Conservation (phyloP, 2,888 invertebrate species). For the Hemistola chrysoprasaria region DNA sequence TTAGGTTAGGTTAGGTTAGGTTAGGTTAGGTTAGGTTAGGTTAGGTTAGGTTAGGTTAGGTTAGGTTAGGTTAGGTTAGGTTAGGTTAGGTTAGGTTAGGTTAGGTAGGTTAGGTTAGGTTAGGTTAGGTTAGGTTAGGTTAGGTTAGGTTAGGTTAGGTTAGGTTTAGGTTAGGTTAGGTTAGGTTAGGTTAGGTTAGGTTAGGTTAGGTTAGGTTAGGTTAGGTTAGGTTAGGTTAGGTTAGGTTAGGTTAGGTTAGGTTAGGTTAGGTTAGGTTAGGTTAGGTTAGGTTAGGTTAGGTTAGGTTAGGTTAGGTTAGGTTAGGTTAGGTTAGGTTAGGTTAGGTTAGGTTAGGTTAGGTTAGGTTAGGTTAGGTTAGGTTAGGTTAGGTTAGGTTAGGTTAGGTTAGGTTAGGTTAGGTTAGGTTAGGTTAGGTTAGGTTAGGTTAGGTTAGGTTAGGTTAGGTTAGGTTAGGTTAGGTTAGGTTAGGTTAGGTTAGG, state of each 20-base stretch:
- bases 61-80: slow-evolving; percentile 18
- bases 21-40: slow-evolving; percentile 18
- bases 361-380: slow-evolving; percentile 24
- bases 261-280: slow-evolving; percentile 22
- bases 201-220: slow-evolving; percentile 13
- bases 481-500: slow-evolving; percentile 2
- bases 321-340: slow-evolving; percentile 22
- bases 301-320: slow-evolving; percentile 21
- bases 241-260: slow-evolving; percentile 16
- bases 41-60: slow-evolving; percentile 18
- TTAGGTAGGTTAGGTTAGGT: too few species aligned
- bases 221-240: slow-evolving; percentile 13
- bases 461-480: slow-evolving; percentile 14
- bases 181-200: slow-evolving; percentile 16
- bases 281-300: slow-evolving; percentile 23
- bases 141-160: slow-evolving; percentile 14
- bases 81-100: slow-evolving; percentile 16
- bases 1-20: slow-evolving; percentile 15
- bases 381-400: slow-evolving; percentile 19
- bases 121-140: slow-evolving; percentile 18
- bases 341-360: slow-evolving; percentile 23
- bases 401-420: slow-evolving; percentile 18
- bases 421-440: slow-evolving; percentile 17
- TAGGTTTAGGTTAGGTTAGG: too few species aligned
- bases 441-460: slow-evolving; percentile 14